Evolutionary conservation across 2,797 vertebrate genomes (phyloP).

Genomic region (Toxotes lorentzi): DNA sequence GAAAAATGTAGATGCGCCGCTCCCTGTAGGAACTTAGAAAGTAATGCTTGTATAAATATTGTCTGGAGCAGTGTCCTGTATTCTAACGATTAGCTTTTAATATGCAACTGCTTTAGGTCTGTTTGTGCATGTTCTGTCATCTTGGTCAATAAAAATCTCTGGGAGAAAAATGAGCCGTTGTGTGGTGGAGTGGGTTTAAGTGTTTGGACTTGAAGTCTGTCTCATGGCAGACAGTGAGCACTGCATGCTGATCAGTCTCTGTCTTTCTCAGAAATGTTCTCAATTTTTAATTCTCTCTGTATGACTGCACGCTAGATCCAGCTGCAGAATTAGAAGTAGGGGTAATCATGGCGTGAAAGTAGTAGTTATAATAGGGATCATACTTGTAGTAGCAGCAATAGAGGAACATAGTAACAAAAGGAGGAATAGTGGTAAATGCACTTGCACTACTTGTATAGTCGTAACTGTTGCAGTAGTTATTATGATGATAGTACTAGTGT

Average conservation of each 20-base stretch:
- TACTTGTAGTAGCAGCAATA: background rate
- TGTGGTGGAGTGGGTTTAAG: constrained; percentile 40
- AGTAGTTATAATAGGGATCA: background rate
- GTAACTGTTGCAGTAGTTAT: background rate
- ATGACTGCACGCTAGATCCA: background rate
- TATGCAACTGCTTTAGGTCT: constrained; percentile 34
- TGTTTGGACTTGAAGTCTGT: constrained; percentile 43
- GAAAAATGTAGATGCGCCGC: constrained; percentile 63
- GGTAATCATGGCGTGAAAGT: background rate
- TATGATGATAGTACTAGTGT: background rate
- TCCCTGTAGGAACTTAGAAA: constrained; percentile 40
- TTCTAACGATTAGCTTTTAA: constrained; percentile 47
- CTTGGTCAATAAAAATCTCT: constrained; percentile 42
- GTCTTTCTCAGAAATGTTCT: background rate
- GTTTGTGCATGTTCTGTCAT: constrained; percentile 29
- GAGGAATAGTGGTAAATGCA: background rate
- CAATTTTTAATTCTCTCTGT: constrained; percentile 17
- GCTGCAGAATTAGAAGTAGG: background rate
- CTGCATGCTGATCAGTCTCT: constrained; percentile 39
- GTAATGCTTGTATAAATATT: constrained; percentile 73
- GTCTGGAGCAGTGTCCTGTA: constrained; percentile 57
- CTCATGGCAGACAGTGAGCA: constrained; percentile 19
- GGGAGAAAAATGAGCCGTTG: constrained; percentile 47
- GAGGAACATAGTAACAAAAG: background rate
- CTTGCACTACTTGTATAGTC: background rate